Evolutionary conservation across 2,113 vertebrate species (phyloP).

Genomic region (Dasypus novemcinctus): DNA sequence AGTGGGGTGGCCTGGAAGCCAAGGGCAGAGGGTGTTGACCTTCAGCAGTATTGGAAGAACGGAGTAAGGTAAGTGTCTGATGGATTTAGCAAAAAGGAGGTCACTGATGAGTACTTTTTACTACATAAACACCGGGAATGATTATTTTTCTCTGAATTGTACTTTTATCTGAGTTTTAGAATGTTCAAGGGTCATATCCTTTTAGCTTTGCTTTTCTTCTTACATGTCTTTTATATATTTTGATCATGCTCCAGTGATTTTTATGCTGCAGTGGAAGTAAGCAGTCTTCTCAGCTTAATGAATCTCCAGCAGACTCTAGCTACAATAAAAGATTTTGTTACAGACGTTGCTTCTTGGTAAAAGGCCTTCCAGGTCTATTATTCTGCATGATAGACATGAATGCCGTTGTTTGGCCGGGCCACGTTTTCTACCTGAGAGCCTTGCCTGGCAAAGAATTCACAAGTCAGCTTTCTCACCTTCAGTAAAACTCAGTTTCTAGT

Average conservation of each 20-base stretch:
- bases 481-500: slow-evolving; percentile 19
- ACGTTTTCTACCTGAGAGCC: not conserved
- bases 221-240: slow-evolving; percentile 29
- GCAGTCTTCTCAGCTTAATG: slow-evolving; percentile 34
- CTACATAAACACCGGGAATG: not conserved
- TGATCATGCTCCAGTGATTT: slow-evolving; percentile 30
- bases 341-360: not conserved
- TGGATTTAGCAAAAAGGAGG: not conserved
- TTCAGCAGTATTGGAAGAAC: not conserved
- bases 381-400: not conserved
- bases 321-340: slow-evolving; percentile 22
- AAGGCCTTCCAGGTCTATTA: not conserved
- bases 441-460: not conserved
- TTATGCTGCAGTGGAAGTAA: slow-evolving; percentile 10
- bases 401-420: not conserved
- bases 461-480: not conserved
- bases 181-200: slow-evolving; percentile 58
- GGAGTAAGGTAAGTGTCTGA: not conserved
- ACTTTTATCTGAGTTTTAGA: slow-evolving; percentile 45
- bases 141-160: slow-evolving; percentile 3
- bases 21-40: not conserved
- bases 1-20: not conserved
- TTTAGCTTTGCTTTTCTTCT: slow-evolving; percentile 52
- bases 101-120: slow-evolving; percentile 12
- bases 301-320: not conserved